These are phyloP conservation scores for Carposina sasakii DNA, from an alignment of 1,140 invertebrate species.

Conservation along the genomic window DNA sequence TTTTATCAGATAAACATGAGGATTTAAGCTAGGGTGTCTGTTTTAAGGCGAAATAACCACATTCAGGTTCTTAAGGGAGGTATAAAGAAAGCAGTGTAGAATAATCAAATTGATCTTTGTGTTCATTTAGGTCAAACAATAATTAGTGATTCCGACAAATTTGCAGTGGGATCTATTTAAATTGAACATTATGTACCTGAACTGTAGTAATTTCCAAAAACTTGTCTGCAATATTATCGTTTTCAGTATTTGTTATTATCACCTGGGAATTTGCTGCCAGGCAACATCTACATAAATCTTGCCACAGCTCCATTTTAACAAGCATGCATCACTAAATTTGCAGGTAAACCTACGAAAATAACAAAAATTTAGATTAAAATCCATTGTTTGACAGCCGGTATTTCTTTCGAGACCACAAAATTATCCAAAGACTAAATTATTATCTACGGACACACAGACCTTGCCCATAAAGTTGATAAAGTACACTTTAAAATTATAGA, in stretches of 20 bases:
- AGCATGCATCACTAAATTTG: constrained; percentile 38
- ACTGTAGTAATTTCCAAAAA: constrained; percentile 61
- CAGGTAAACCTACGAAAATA: constrained; percentile 53
- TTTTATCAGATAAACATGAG: not conserved
- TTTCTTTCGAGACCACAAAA: not conserved
- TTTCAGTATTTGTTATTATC: constrained; percentile 47
- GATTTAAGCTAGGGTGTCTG: too few species aligned
- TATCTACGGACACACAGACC: not conserved
- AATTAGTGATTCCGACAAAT: too few species aligned
- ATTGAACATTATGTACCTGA: constrained; percentile 35
- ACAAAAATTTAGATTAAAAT: constrained; percentile 29
- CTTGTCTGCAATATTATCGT: constrained; percentile 49
- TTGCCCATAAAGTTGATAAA: not conserved
- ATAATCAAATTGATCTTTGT: too few species aligned
- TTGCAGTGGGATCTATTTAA: too few species aligned
- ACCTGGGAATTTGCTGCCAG: constrained; percentile 52
- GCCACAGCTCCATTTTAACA: constrained; percentile 62
- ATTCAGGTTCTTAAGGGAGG: too few species aligned
- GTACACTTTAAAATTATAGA: too few species aligned
- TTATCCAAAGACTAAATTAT: not conserved
- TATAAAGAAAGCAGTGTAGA: too few species aligned
- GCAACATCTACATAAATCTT: constrained; percentile 64
- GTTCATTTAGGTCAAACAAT: too few species aligned
- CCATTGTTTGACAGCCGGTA: constrained; percentile 54
- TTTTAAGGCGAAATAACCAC: too few species aligned